These are phyloP conservation scores for Nettapus auritus DNA, from an alignment of 2,113 vertebrate genomes.

Conservation along the genomic window DNA sequence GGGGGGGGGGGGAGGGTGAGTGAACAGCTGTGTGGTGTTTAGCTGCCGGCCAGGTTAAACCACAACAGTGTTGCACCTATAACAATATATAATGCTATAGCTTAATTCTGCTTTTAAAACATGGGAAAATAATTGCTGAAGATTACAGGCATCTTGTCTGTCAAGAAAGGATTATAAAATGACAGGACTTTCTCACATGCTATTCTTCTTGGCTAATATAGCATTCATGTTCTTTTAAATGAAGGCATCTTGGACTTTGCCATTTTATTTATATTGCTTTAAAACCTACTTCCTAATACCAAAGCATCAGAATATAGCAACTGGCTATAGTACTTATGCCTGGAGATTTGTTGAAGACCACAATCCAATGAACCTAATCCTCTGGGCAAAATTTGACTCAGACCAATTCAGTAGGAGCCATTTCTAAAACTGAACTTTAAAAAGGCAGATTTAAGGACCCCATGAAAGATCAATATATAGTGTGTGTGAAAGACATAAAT, in stretches of 20 bases:
- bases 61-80: not conserved
- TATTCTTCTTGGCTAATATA: not conserved
- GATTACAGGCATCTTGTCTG: not conserved
- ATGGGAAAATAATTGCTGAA: not conserved
- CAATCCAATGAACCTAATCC: not conserved
- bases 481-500: not conserved
- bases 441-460: not conserved
- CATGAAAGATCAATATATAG: not conserved
- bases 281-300: not conserved
- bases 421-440: not conserved
- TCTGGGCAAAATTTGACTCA: not conserved
- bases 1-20: too few species aligned
- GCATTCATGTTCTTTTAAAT: not conserved
- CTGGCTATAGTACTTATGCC: too few species aligned
- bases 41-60: too few species aligned
- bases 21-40: too few species aligned
- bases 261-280: not conserved
- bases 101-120: not conserved
- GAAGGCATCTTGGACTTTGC: not conserved
- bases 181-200: not conserved
- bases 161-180: not conserved
- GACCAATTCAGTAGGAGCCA: not conserved
- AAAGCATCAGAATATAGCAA: not conserved
- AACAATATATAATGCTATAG: not conserved
- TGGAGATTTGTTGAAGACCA: not conserved